Base-by-base conservation (phyloP, 92 coral and sea anemone species). In the Palythoa caribaeorum region DNA sequence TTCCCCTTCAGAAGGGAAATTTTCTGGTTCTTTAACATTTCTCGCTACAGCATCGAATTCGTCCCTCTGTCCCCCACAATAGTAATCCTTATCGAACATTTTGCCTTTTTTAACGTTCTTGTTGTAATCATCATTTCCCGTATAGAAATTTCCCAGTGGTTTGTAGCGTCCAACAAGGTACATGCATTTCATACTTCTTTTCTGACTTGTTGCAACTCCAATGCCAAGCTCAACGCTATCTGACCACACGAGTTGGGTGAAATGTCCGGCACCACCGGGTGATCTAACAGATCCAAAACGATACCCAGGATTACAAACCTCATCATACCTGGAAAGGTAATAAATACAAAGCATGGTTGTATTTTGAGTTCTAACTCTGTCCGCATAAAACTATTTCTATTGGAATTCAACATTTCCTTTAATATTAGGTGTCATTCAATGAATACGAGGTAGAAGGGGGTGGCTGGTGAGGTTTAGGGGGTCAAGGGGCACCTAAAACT, bases 171-270 rank as follows among this genome's bases (percentile, higher is more conserved):
- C 95, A n/a, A 94, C 97, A 14, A 90, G 91, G 47, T 89, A 94
- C 9, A 78, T 78, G 65, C 97, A 94, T 15, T 89, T 87, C 95
- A 92, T 92, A 1, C 90, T 87, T 52, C 84, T 71, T 59, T 69
- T 72, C 76, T 87, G 5, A 44, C 48, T 87, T 5, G 68, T 73
- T 9, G 94, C 97, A 85, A 87, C 90, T 19, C 97, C 97, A 35
- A 92, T 92, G 15, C 97, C 97, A 21, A 94, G 91, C 83, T 94
- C 95, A 37, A 76, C 81, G 80, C 95, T 92, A 52, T 94, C 97
- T 36, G 91, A 71, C 97, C 97, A 94, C 11, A 88, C 95, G 8
- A 94, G 89, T 78, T 94, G 95, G 1, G 94, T 92, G 83, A 94
- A 94, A 84, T 94, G 96, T 1, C 96, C 96, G 9, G 96, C 88